A percentile compares a stretch with the other conserved stretches of the same genome.
These are phyloP conservation scores for Lamprologus lemairii DNA, from an alignment of 2,113 vertebrate species.

Conservation along the genomic window DNA sequence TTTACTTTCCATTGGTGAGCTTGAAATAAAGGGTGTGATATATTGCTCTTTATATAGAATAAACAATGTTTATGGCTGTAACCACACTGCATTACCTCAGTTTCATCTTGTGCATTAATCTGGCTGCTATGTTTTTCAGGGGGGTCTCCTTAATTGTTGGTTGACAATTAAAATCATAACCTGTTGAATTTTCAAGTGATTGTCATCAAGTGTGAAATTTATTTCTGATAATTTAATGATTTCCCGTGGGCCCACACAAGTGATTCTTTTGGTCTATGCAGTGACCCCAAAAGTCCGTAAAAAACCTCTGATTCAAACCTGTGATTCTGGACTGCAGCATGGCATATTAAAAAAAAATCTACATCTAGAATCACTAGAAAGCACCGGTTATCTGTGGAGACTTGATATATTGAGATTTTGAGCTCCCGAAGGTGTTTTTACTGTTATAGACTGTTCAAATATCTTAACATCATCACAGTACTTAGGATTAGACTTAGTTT, in stretches of 20 bases:
- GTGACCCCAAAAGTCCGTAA: accelerated
- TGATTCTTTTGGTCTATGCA: background rate
- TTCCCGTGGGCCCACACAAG: background rate
- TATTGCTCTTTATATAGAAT: background rate
- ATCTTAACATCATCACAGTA: background rate
- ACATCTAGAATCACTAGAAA: background rate
- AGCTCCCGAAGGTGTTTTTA: background rate
- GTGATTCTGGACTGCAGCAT: background rate
- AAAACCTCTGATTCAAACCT: background rate
- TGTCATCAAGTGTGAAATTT: background rate
- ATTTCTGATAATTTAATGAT: background rate
- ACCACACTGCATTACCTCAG: background rate
- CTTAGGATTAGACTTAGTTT: background rate
- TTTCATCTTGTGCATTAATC: background rate
- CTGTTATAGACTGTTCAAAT: background rate
- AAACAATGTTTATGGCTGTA: background rate
- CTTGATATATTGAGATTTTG: background rate
- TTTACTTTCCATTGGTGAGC: background rate
- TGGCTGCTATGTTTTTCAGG: background rate
- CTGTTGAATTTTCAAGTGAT: background rate
- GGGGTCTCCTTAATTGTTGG: background rate
- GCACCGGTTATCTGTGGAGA: background rate
- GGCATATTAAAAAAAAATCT: background rate
- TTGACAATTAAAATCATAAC: background rate
- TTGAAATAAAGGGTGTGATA: background rate